Percentiles rank a stretch among this genome's conserved stretches.
phyloP scores from a whole-genome alignment of 2,888 invertebrate species.

The Apocheima hispidaria region DNA sequence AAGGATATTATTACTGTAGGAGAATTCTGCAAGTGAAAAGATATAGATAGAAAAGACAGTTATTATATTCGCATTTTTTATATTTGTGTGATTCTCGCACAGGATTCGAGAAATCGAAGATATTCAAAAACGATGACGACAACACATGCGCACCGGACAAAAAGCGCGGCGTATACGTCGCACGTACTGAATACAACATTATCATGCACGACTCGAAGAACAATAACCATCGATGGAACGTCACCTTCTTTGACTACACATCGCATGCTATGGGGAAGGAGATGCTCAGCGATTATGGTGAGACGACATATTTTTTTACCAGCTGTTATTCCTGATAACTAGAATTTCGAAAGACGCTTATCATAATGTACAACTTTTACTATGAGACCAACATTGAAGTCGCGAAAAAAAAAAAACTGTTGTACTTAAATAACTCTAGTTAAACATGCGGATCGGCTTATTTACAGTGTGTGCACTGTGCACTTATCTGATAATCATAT shows the following conservation, averaged over 20 bases:
- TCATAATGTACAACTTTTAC: too few relatives aligned
- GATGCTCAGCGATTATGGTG: slow-evolving; percentile 93
- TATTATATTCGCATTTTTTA: background rate
- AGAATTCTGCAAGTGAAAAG: too few relatives aligned
- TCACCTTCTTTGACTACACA: slow-evolving; percentile 98
- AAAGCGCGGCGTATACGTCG: slow-evolving; percentile 91
- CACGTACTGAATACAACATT: slow-evolving; percentile 96
- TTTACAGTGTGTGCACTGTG: too few relatives aligned
- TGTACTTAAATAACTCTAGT: too few relatives aligned
- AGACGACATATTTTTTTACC: slow-evolving; percentile 44
- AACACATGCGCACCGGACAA: slow-evolving; percentile 90
- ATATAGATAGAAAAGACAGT: background rate
- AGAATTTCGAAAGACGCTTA: too few relatives aligned
- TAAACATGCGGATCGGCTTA: too few relatives aligned
- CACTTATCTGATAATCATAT: too few relatives aligned
- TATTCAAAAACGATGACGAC: slow-evolving; percentile 73
- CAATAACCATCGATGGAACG: slow-evolving; percentile 94
- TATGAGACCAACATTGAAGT: too few relatives aligned
- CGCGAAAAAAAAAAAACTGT: too few relatives aligned
- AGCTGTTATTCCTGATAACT: too few relatives aligned
- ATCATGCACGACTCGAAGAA: slow-evolving; percentile 95
- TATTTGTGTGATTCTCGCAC: slow-evolving; percentile 31
- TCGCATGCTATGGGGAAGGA: slow-evolving; percentile 93
- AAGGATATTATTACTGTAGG: too few relatives aligned
- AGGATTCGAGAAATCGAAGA: slow-evolving; percentile 80